phyloP scores from a whole-genome alignment of 2,888 invertebrate genomes.

The Merodon equestris region DNA sequence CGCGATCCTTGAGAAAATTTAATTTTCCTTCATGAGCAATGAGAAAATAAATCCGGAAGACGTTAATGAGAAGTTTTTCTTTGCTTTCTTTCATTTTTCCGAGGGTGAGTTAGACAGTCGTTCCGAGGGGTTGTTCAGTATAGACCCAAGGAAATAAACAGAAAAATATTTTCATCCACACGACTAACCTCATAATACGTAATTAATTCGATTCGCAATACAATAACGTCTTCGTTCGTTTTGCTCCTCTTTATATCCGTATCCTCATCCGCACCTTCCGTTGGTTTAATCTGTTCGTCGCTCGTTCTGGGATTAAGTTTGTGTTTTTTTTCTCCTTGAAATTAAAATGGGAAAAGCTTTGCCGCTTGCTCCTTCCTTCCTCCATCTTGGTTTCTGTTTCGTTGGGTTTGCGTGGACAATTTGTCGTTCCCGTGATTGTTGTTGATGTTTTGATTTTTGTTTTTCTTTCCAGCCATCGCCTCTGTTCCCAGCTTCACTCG shows the following conservation, averaged over 20 bases:
- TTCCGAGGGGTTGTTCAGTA: conserved; percentile 2
- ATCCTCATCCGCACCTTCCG: too few relatives aligned
- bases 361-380: too few relatives aligned
- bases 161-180: conserved; percentile 55
- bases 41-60: conserved; percentile 28
- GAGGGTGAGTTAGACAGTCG: neutral
- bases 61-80: conserved; percentile 43
- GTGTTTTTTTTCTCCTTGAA: too few relatives aligned
- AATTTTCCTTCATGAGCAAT: conserved; percentile 28
- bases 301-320: too few relatives aligned
- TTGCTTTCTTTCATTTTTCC: conserved; percentile 25
- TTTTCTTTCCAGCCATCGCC: neutral
- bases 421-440: too few relatives aligned
- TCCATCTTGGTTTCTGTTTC: too few relatives aligned
- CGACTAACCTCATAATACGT: conserved; percentile 66
- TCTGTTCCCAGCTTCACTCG: neutral
- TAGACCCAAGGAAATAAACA: conserved; percentile 12
- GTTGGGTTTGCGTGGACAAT: too few relatives aligned
- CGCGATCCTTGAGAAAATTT: conserved; percentile 35
- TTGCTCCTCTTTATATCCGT: too few relatives aligned
- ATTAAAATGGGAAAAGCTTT: too few relatives aligned
- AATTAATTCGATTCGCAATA: conserved; percentile 66
- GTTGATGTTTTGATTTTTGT: neutral
- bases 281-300: too few relatives aligned
- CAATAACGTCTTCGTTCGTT: conserved; percentile 34